Evolutionary conservation across 2,113 vertebrate genomes (phyloP).

Genomic region (Melanerpes aurifrons): DNA sequence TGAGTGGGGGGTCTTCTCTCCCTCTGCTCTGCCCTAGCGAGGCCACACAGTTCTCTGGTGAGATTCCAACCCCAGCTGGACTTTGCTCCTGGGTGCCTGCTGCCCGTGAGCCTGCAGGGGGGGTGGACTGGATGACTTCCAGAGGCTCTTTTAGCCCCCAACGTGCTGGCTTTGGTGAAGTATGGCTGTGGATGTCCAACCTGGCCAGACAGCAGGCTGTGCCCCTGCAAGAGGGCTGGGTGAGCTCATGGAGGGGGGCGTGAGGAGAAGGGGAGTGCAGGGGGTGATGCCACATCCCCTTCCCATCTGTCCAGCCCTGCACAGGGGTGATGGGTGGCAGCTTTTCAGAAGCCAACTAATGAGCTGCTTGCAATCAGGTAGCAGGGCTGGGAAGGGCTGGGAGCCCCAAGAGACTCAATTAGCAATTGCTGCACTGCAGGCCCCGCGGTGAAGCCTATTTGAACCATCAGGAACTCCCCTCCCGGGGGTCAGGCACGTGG

Average conservation of each 20-base stretch:
- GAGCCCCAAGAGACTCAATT: neutral
- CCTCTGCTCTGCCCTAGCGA: no score
- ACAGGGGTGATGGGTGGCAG: accelerated
- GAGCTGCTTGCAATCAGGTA: neutral
- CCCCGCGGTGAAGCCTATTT: neutral
- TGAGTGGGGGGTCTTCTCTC: no score
- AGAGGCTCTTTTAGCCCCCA: no score
- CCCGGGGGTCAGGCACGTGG: neutral
- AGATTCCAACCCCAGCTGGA: no score
- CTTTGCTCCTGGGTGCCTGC: no score
- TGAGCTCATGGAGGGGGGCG: neutral
- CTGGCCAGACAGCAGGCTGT: accelerated
- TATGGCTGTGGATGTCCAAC: accelerated
- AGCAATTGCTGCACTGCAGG: neutral
- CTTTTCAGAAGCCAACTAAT: neutral
- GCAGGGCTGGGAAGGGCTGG: neutral
- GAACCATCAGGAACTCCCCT: neutral
- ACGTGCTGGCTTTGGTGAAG: no score
- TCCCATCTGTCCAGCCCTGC: accelerated
- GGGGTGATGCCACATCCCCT: accelerated
- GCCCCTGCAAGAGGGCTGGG: neutral
- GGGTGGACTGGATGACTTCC: no score
- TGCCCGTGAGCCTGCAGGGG: no score
- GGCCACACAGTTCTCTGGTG: no score
- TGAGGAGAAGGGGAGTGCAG: accelerated